These are phyloP conservation scores for Megalonaias nervosa DNA, from an alignment of 1,140 invertebrate genomes.

Conservation along the genomic window DNA sequence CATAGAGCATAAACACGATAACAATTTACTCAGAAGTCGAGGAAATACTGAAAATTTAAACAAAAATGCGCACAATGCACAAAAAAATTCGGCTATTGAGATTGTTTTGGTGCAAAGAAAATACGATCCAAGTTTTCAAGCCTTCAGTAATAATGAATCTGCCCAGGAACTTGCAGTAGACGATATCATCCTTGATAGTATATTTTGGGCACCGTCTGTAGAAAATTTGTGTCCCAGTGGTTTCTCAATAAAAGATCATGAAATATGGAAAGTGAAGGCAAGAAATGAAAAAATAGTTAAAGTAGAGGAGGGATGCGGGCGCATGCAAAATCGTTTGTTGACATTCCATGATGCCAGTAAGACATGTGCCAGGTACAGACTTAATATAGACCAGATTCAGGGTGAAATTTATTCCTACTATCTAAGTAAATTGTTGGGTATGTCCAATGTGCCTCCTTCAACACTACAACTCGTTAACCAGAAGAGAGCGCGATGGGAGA, in stretches of 20 bases:
- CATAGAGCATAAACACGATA: background rate
- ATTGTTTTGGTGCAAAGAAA: background rate
- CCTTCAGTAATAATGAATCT: slow-evolving; percentile 14
- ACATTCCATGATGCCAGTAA: slow-evolving; percentile 82
- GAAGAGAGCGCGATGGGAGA: slow-evolving; percentile 78
- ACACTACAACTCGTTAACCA: slow-evolving; percentile 80
- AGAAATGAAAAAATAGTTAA: slow-evolving; percentile 78
- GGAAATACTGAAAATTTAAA: background rate
- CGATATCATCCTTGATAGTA: slow-evolving; percentile 71
- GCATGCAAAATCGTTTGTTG: slow-evolving; percentile 88
- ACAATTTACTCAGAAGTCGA: background rate
- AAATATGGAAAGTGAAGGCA: slow-evolving; percentile 80
- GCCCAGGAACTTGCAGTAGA: background rate
- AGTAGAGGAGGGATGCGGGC: slow-evolving; percentile 85
- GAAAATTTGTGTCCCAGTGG: slow-evolving; percentile 81
- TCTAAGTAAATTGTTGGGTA: slow-evolving; percentile 80
- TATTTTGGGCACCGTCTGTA: slow-evolving; percentile 82
- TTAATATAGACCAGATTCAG: slow-evolving; percentile 92
- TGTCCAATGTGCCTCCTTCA: slow-evolving; percentile 84
- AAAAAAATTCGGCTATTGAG: slow-evolving; percentile 1
- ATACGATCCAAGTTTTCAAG: slow-evolving; percentile 20
- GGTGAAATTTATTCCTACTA: slow-evolving; percentile 92
- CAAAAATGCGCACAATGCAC: background rate
- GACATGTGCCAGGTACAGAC: slow-evolving; percentile 85
- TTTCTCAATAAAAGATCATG: slow-evolving; percentile 77